Evolutionary conservation across 2,888 invertebrate genomes (phyloP).

Genomic region (Trichogramma dendrolimi): DNA sequence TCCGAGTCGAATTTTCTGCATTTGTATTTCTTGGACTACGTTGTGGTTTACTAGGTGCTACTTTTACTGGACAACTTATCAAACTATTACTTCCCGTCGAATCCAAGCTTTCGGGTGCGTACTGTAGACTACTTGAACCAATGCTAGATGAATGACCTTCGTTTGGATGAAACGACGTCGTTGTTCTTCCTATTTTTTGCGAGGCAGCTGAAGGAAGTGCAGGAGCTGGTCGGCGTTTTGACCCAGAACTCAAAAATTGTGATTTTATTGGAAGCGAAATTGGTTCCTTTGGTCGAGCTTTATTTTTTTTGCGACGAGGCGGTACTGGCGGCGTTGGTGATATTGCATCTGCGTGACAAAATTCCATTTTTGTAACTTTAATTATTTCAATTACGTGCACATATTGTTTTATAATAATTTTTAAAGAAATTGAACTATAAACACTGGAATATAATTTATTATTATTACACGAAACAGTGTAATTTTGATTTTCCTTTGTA

Average conservation of each 20-base stretch:
- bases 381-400: neutral
- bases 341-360: slow-evolving; percentile 35
- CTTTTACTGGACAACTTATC: no score
- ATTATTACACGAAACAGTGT: neutral
- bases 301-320: slow-evolving; percentile 45
- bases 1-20: neutral
- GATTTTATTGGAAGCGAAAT: slow-evolving; percentile 17
- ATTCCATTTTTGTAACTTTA: slow-evolving; percentile 19
- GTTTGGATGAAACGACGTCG: slow-evolving; percentile 4
- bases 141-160: neutral
- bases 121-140: neutral
- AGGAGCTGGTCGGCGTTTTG: slow-evolving; percentile 32
- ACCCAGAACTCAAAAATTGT: slow-evolving; percentile 14
- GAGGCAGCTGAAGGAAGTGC: slow-evolving; percentile 30
- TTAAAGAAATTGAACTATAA: neutral
- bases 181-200: slow-evolving; percentile 26
- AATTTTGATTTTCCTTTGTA: slow-evolving; percentile 30
- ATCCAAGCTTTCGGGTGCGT: no score
- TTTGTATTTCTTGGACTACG: neutral
- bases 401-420: no score
- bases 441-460: neutral
- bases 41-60: neutral
- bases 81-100: no score
- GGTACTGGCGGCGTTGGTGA: slow-evolving; percentile 44
- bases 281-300: slow-evolving; percentile 27